Base-by-base conservation (phyloP, 2,888 invertebrate species). In the Lypha dubia region DNA sequence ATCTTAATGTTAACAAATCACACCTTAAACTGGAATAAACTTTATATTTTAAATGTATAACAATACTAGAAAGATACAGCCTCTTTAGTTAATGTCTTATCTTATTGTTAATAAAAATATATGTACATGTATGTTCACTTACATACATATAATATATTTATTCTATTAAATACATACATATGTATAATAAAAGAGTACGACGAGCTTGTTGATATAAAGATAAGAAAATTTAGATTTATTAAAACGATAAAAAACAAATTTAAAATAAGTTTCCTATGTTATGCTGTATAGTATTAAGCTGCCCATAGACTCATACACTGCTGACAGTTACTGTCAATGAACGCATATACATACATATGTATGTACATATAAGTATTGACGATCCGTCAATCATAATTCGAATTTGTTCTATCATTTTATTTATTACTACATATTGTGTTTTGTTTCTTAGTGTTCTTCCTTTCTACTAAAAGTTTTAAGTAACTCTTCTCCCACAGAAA, bases 181-280 rank as follows among this genome's bases (percentile, higher is more conserved):
- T 68, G 35, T 51, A 38, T 65, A 71, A 13, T 22, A 22, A 32
- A 8, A 62, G 65, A 67, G 41, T 60, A 22, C 1, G 56, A 22
- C 1, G 56, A 44, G 53, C 22, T n/a, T 77, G 77, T 84, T 84
- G 68, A 84, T 65, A 63, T 79, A 70, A 62, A 11, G 84, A 84
- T 84, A 84, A 84, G 84, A 77, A 70, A 51, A 74, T 84, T 46
- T 74, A 81, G 73, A 84, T 81, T 84, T 79, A 44, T 80, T 41
- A 53, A 56, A 71, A 80, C 32, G 73, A 73, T 60, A 84, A 84
- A 84, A 17, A 51, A 35, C 28, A 15, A 28, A 53, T 17, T 44
- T 35, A 22, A 49, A 22, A 24, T n/a, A 44, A 13, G 8, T 53
- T 68, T 22, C 22, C 15, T 22, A 24, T n/a, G 11, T 38, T 49